Base-by-base conservation (phyloP, 2,113 vertebrate genomes). In the Balaenoptera acutorostrata region DNA sequence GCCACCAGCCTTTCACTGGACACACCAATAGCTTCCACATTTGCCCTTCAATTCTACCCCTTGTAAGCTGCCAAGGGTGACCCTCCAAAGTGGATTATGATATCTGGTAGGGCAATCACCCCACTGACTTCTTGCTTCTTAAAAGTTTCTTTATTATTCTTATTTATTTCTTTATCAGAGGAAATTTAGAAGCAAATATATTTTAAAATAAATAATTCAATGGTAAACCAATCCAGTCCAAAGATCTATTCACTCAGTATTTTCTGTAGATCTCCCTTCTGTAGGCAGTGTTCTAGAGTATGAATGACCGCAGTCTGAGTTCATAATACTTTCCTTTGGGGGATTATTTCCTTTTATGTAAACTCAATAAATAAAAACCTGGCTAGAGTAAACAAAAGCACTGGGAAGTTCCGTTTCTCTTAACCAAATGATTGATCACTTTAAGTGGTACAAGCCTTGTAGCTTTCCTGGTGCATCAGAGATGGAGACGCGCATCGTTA, bases 381-480 rank as follows among this genome's bases (percentile, higher is more conserved):
- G 64, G 64, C 52, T 52, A 91, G 29, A 0, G 63, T 36, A 39
- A 25, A 68, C 17, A 66, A 77, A 87, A 71, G 64, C 68, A 15
- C 0, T 3, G 27, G 21, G 27, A 36, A 29, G 61, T 5, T 5
- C 5, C 0, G 1, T 4, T 39, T 59, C 46, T 72, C 78, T 14
- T 27, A 27, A 46, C 6, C n/a, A 15, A 63, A 61, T 25, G 68
- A 13, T 0, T 0, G 6, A 23, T 36, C 31, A 3, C 57, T 39
- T 39, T 0, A 13, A 3, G n/a, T 0, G 33, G 57, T 0, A 13
- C 52, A 1, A 18, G 14, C 13, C 27, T 20, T 9, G 2, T 0
- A 9, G 81, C 41, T 41, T 6, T 57, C 15, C 18, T 0, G 46
- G 69, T 3, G 4, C 36, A 0, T n/a, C 8, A 1, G 57, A 3